Evolutionary conservation across 2,888 invertebrate species (phyloP).

Genomic region (Cataglyphis altisquamis): DNA sequence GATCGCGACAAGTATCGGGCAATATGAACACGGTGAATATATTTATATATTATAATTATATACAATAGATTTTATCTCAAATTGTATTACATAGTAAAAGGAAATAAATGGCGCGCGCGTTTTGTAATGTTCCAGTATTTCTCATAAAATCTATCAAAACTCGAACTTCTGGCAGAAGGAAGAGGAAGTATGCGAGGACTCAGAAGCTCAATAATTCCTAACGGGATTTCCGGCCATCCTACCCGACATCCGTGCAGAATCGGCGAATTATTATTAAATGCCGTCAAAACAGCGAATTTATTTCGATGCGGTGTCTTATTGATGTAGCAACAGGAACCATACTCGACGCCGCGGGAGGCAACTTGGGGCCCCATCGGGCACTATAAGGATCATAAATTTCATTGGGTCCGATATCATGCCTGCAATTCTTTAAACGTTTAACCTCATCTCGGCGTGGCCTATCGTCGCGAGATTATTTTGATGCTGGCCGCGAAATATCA

Average conservation of each 20-base stretch:
- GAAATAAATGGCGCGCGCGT: no score
- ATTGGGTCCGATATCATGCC: constrained; percentile 82
- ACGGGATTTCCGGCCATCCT: constrained; percentile 57
- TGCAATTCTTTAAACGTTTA: constrained; percentile 81
- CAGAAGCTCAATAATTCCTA: constrained; percentile 69
- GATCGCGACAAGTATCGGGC: no score
- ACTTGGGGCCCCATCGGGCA: constrained; percentile 70
- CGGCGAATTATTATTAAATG: constrained; percentile 83
- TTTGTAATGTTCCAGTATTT: not conserved
- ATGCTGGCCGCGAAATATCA: constrained; percentile 76
- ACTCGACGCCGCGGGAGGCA: constrained; percentile 79
- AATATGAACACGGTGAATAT: no score
- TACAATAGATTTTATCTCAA: no score
- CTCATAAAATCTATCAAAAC: not conserved
- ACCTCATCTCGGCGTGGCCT: constrained; percentile 72
- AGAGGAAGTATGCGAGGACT: constrained; percentile 22
- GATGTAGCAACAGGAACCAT: constrained; percentile 79
- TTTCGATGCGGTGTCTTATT: constrained; percentile 82
- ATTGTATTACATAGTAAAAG: no score
- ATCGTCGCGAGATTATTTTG: constrained; percentile 75
- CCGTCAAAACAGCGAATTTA: constrained; percentile 83
- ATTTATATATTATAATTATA: no score
- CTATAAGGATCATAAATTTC: constrained; percentile 83
- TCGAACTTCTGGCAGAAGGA: not conserved
- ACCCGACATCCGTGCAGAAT: constrained; percentile 66